Conservation (phyloP, 1,140 invertebrate genomes). For the Aradophagus sp. region DNA sequence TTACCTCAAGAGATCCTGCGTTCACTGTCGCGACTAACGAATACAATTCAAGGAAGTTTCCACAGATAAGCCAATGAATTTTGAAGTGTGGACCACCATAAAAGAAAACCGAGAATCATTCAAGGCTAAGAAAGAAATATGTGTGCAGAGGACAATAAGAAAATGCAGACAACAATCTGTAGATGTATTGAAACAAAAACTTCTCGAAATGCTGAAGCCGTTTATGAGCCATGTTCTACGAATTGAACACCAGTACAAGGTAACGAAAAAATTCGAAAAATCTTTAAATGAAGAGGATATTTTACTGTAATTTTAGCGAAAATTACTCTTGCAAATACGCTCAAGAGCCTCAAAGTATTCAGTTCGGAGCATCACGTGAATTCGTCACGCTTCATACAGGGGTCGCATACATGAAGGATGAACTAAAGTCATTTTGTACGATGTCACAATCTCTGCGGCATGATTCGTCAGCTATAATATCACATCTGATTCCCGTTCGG, state of each 20-base stretch:
- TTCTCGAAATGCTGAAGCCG: conserved; percentile 1
- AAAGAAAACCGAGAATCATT: conserved; percentile 27
- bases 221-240: conserved; percentile 25
- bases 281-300: conserved; percentile 33
- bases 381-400: conserved; percentile 56
- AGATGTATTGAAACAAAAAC: conserved; percentile 6
- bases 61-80: conserved; percentile 8
- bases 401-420: conserved; percentile 34
- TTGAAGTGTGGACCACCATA: conserved; percentile 11
- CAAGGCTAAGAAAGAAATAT: conserved; percentile 23
- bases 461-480: conserved; percentile 20
- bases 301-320: conserved; percentile 31
- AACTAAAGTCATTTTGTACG: conserved; percentile 32
- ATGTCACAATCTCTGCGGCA: conserved; percentile 37
- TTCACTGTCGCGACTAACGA: conserved; percentile 2
- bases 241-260: conserved; percentile 22
- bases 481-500: conserved; percentile 11
- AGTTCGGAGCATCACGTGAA: conserved; percentile 57
- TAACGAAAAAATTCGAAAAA: conserved; percentile 17
- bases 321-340: conserved; percentile 61
- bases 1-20: conserved; percentile 11
- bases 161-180: conserved; percentile 5
- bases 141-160: conserved; percentile 21
- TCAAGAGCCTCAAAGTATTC: conserved; percentile 56
- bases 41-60: conserved; percentile 16